phyloP scores from a whole-genome alignment of 2,113 vertebrate species.

The Megalops atlanticus region DNA sequence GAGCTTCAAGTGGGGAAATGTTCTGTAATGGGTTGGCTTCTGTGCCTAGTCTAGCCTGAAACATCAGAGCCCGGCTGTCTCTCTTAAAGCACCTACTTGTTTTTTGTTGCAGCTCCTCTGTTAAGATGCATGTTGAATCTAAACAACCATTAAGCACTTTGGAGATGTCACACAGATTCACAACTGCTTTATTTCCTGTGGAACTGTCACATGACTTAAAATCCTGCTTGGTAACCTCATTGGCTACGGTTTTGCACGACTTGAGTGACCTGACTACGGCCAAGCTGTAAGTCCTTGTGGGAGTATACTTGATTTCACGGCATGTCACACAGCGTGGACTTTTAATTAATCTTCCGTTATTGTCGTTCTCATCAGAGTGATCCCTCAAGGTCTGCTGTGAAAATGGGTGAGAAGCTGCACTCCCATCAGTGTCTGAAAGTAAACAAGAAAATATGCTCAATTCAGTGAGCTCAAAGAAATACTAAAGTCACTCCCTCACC shows the following conservation, averaged over 20 bases:
- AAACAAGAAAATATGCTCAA: not conserved
- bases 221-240: not conserved
- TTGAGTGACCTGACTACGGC: not conserved
- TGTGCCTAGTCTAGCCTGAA: not conserved
- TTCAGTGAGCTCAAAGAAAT: not conserved
- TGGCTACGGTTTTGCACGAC: not conserved
- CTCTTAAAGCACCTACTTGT: constrained; percentile 20
- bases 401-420: not conserved
- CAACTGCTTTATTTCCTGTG: constrained; percentile 6
- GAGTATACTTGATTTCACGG: constrained; percentile 1
- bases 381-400: not conserved
- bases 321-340: not conserved
- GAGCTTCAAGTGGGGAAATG: too few relatives aligned
- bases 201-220: not conserved
- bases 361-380: not conserved
- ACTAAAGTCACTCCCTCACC: too few relatives aligned
- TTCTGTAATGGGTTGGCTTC: not conserved
- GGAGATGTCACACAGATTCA: constrained; percentile 22
- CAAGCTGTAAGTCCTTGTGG: not conserved
- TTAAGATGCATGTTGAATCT: constrained; percentile 5
- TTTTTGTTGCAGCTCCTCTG: constrained; percentile 19
- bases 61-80: not conserved
- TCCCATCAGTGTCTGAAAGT: constrained; percentile 17
- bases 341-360: constrained; percentile 18
- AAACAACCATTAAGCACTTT: constrained; percentile 1